Evolutionary conservation across 2,888 invertebrate genomes (phyloP).

Genomic region (Parapristionchus giblindavisi): DNA sequence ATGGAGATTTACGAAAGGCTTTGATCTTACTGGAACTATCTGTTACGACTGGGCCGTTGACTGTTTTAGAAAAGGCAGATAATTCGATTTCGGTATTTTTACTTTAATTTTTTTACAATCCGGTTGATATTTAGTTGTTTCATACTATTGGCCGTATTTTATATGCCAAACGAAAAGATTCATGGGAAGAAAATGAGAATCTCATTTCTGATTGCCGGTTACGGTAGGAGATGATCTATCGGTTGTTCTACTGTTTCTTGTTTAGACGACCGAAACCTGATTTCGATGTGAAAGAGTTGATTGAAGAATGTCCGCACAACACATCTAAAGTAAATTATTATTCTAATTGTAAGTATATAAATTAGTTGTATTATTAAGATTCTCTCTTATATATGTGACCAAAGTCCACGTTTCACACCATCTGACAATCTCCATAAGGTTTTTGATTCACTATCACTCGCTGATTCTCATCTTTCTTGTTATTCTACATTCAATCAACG

Average conservation of each 20-base stretch:
- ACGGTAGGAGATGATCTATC: background rate
- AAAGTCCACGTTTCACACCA: slow-evolving; percentile 28
- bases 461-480: no score
- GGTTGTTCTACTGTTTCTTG: background rate
- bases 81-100: slow-evolving; percentile 4
- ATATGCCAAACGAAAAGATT: slow-evolving; percentile 33
- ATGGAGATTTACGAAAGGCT: slow-evolving; percentile 33
- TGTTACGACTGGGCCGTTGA: background rate
- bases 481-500: slow-evolving; percentile 8
- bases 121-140: slow-evolving; percentile 9
- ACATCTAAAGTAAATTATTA: background rate
- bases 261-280: slow-evolving; percentile 14
- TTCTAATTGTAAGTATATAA: background rate
- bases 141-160: slow-evolving; percentile 27
- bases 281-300: slow-evolving; percentile 15
- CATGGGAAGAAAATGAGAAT: no score
- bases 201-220: background rate
- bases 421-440: slow-evolving; percentile 12
- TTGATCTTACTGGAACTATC: slow-evolving; percentile 8
- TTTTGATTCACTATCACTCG: slow-evolving; percentile 17
- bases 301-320: slow-evolving; percentile 19
- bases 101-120: background rate
- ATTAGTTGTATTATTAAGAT: background rate
- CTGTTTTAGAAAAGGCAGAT: slow-evolving; percentile 16
- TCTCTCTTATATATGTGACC: slow-evolving; percentile 21